A percentile compares a stretch with the other conserved stretches of the same genome.
Conservation (phyloP, 2,113 vertebrate genomes). For the Datnioides undecimradiatus region DNA sequence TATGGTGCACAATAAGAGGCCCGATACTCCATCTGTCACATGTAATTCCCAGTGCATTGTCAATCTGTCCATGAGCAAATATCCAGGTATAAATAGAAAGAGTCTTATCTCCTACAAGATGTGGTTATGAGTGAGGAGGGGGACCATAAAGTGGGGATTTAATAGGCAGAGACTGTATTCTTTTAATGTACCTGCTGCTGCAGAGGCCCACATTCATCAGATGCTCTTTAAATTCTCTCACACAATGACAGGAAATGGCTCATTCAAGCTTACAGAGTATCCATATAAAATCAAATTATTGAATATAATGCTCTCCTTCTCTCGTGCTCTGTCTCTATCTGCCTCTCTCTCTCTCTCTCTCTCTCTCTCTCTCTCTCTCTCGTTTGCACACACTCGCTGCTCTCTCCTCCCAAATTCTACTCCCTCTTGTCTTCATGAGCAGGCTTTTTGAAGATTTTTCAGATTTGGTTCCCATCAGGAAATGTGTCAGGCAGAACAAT, state of each 20-base stretch:
- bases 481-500: conserved; percentile 51
- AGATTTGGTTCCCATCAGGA: conserved; percentile 48
- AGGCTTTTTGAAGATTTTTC: conserved; percentile 43
- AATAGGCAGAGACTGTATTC: conserved; percentile 27
- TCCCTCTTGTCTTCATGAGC: conserved; percentile 1
- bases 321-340: conserved; percentile 25
- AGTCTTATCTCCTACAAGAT: conserved; percentile 30
- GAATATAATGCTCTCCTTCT: conserved; percentile 47
- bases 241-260: conserved; percentile 61
- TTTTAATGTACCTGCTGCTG: conserved; percentile 60
- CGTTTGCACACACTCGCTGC: conserved; percentile 6
- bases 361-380: conserved; percentile 36
- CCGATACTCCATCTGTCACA: conserved; percentile 58
- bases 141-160: conserved; percentile 38
- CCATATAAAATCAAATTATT: conserved; percentile 66
- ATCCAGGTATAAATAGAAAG: conserved; percentile 51
- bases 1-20: conserved; percentile 17
- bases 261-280: conserved; percentile 55
- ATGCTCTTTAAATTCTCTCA: conserved; percentile 54
- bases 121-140: conserved; percentile 38
- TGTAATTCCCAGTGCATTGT: conserved; percentile 40
- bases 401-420: neutral
- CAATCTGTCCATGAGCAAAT: conserved; percentile 24
- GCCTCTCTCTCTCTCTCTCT: conserved; percentile 31
- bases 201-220: conserved; percentile 56